Base-by-base conservation (phyloP, 2,888 invertebrate genomes). In the Phania funesta region DNA sequence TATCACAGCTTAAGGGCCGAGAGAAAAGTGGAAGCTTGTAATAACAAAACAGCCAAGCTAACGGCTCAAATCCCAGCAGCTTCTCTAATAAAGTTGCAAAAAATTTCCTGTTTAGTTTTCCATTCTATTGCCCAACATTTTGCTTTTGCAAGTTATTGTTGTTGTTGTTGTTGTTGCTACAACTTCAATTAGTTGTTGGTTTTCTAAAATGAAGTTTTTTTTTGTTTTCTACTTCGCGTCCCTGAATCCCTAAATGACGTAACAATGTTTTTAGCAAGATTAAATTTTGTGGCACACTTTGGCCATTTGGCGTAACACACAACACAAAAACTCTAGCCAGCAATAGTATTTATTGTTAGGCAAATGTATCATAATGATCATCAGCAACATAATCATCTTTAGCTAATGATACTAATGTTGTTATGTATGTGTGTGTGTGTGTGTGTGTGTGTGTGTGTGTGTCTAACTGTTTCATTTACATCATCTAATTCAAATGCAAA, bases 401-500 rank as follows among this genome's bases (percentile, higher is more conserved):
- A 60, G 8, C 58, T 38, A 50, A 71, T 60, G 16, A 32, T 32
- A 18, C 24, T 35, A 3, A 24, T 16, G 16, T n/a, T 3, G 2
- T 9, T 50, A n/a, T n/a, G 7, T 24, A 32, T 8, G 52, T 26
- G 16, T 29, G 11, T 8, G 4, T 2, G 1, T 16, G 11, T 44
- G 9, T 44, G 54, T 18, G 13, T 11, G 29, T 41, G 58, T 22
- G 44, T 2, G 3, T 20, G 9, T 44, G 20, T 48, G 32, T 35
- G 22, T 32, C 9, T 44, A 52, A 32, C 41, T 60, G 35, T 76
- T 56, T 79, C 78, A 79, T 79, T 79, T 79, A 73, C 71, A 73
- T 58, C 44, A 67, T 56, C 80, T 80, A 80, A 83, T 83, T 79
- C 75, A 81, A 78, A 83, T 83, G 83, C 83, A 83, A 83, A 83